These are phyloP conservation scores for Bugula neritina DNA, from an alignment of 2,888 invertebrate species.

Conservation along the genomic window DNA sequence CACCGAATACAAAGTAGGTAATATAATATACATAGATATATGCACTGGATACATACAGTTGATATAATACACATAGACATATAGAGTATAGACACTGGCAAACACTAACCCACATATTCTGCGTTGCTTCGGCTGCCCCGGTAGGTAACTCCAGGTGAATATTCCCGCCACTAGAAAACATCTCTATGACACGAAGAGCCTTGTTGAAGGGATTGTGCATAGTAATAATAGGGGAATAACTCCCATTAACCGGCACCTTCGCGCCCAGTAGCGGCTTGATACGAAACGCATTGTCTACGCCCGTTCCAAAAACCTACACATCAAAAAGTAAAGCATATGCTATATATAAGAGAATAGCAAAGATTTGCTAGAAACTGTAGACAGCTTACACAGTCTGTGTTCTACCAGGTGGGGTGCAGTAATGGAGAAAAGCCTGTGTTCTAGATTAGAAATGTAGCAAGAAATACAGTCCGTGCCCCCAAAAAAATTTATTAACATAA, in stretches of 20 bases:
- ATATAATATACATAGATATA: too few species aligned
- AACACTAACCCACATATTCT: constrained; percentile 68
- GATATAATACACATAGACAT: neutral
- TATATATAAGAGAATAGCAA: too few species aligned
- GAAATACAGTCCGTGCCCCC: too few species aligned
- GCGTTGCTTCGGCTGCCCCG: constrained; percentile 66
- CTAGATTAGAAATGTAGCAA: too few species aligned
- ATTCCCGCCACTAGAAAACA: constrained; percentile 72
- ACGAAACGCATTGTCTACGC: constrained; percentile 82
- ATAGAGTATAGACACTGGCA: neutral
- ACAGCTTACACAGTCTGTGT: too few species aligned
- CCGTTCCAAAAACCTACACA: constrained; percentile 59
- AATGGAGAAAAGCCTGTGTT: too few species aligned
- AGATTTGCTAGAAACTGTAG: too few species aligned
- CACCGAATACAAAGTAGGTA: too few species aligned
- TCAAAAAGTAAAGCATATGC: too few species aligned
- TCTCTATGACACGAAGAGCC: constrained; percentile 66
- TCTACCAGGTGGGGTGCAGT: too few species aligned
- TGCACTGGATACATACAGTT: too few species aligned
- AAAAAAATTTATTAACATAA: too few species aligned
- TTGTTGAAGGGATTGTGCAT: constrained; percentile 89
- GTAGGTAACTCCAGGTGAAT: constrained; percentile 78
- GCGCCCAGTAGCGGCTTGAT: constrained; percentile 83
- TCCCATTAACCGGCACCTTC: constrained; percentile 83
- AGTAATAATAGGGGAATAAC: constrained; percentile 78